These are phyloP conservation scores for Hypena proboscidalis DNA, from an alignment of 2,888 invertebrate species.

Conservation along the genomic window DNA sequence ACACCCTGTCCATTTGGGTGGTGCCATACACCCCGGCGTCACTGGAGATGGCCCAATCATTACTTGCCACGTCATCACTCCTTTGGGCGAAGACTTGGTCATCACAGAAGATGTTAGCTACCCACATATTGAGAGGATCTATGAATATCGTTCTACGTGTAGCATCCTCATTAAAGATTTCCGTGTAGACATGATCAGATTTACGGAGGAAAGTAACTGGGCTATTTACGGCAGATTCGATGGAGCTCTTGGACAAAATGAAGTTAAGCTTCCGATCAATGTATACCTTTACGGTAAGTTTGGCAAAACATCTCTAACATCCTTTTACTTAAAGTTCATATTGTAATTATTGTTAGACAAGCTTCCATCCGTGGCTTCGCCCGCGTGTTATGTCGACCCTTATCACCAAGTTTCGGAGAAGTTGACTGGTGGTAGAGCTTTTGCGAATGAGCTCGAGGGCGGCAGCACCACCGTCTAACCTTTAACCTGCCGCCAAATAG, in stretches of 20 bases:
- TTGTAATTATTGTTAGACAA: too few species aligned
- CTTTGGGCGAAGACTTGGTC: slow-evolving; percentile 45
- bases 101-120: slow-evolving; percentile 30
- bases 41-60: slow-evolving; percentile 22
- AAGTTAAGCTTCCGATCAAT: slow-evolving; percentile 39
- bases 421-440: too few species aligned
- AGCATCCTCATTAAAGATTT: slow-evolving; percentile 45
- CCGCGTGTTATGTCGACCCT: too few species aligned
- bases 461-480: too few species aligned
- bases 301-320: too few species aligned
- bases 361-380: too few species aligned
- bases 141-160: slow-evolving; percentile 34
- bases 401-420: too few species aligned
- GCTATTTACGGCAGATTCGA: slow-evolving; percentile 40
- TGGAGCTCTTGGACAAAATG: slow-evolving; percentile 18
- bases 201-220: slow-evolving; percentile 54
- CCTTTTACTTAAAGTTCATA: too few species aligned
- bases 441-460: too few species aligned
- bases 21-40: slow-evolving; percentile 36
- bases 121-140: slow-evolving; percentile 39
- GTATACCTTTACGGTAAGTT: slow-evolving; percentile 49
- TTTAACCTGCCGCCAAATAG: too few species aligned
- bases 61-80: slow-evolving; percentile 53
- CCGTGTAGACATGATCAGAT: slow-evolving; percentile 29
- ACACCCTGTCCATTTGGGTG: slow-evolving; percentile 44